Evolutionary conservation across 1,140 invertebrate species (phyloP).

Genomic region (Drosophila rhopaloa): DNA sequence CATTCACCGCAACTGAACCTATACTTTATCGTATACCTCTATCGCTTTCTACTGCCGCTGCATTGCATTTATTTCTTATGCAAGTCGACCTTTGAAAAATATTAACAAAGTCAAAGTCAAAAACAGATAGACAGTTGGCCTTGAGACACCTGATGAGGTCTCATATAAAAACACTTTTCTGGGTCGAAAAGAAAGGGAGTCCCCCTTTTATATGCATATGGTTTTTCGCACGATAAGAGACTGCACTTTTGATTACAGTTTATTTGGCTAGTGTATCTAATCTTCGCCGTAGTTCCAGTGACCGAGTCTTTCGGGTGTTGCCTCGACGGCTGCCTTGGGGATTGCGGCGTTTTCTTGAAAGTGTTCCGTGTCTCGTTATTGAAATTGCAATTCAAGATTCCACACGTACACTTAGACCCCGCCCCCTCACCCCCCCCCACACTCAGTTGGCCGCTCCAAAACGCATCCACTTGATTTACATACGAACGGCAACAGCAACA

Average conservation of each 20-base stretch:
- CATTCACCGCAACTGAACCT: too few species aligned
- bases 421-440: not conserved
- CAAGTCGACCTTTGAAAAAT: too few species aligned
- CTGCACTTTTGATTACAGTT: not conserved
- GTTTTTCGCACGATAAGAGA: not conserved
- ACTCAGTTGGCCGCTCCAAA: conserved; percentile 1
- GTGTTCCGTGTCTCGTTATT: conserved; percentile 79
- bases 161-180: too few species aligned
- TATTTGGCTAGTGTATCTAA: conserved; percentile 1
- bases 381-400: conserved; percentile 82
- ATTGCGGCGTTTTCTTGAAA: conserved; percentile 63
- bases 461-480: conserved; percentile 75
- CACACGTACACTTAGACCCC: conserved; percentile 63
- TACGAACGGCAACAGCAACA: conserved; percentile 30
- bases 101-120: too few species aligned
- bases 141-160: too few species aligned
- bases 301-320: conserved; percentile 39
- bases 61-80: too few species aligned
- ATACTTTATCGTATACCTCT: not conserved
- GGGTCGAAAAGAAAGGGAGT: not conserved
- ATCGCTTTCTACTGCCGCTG: too few species aligned
- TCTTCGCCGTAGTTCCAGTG: conserved; percentile 10
- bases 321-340: conserved; percentile 48
- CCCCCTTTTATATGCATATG: not conserved
- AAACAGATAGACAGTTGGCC: too few species aligned